A percentile compares a stretch with the other conserved stretches of the same genome.
Conservation (phyloP, 2,113 vertebrate genomes). For the Tiliqua scincoides region DNA sequence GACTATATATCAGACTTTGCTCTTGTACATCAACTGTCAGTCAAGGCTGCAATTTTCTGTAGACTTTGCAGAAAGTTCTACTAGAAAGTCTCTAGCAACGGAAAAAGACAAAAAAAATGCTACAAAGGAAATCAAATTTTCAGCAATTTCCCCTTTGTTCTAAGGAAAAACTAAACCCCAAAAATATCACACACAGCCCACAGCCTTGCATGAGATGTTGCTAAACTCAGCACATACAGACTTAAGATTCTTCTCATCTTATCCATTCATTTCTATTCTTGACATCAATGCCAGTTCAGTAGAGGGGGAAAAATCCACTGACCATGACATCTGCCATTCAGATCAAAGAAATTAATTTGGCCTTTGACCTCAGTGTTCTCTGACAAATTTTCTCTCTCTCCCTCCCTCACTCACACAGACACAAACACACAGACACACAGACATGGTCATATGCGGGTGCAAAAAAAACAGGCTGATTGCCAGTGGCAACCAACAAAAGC, state of each 20-base stretch:
- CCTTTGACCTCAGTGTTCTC: not conserved
- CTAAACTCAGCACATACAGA: not conserved
- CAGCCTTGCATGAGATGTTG: slow-evolving; percentile 9
- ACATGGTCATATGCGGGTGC: not conserved
- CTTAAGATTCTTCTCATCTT: slow-evolving; percentile 29
- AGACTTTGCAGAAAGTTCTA: not conserved
- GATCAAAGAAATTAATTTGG: slow-evolving; percentile 25
- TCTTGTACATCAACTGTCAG: slow-evolving; percentile 7
- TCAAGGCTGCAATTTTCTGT: not conserved
- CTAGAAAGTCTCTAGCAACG: not conserved
- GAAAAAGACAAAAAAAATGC: not conserved
- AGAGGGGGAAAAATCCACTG: not conserved
- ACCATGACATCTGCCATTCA: slow-evolving; percentile 25
- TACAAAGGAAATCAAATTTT: slow-evolving; percentile 6
- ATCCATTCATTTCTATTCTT: slow-evolving; percentile 1
- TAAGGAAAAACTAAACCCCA: not conserved
- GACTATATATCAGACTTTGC: not conserved
- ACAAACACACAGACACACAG: not conserved
- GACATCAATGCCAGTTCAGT: slow-evolving; percentile 24
- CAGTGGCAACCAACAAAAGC: not conserved
- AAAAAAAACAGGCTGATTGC: slow-evolving; percentile 5
- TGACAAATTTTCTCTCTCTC: slow-evolving; percentile 11
- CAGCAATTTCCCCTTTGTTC: slow-evolving; percentile 5
- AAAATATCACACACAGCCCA: not conserved
- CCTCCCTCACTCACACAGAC: too few relatives aligned